Evolutionary conservation across 2,797 vertebrate genomes (phyloP).

Genomic region (Phataginus tricuspis): DNA sequence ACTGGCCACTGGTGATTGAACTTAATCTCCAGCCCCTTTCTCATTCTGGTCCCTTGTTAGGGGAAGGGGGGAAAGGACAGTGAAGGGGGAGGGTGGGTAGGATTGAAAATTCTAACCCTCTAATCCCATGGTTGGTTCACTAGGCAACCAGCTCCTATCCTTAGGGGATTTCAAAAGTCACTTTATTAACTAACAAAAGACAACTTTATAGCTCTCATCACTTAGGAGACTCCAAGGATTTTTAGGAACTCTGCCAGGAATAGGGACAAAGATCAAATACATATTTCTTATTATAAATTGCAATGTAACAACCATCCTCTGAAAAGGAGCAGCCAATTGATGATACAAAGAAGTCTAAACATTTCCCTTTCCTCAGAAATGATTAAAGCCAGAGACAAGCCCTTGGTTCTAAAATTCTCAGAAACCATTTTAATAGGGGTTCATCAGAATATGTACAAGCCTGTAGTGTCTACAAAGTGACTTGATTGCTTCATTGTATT

Average conservation of each 20-base stretch:
- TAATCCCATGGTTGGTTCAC: not conserved
- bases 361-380: not conserved
- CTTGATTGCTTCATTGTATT: not conserved
- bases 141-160: not conserved
- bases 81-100: not conserved
- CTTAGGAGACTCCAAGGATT: not conserved
- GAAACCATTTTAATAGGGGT: not conserved
- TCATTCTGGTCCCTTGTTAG: not conserved
- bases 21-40: not conserved
- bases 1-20: not conserved
- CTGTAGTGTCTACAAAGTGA: not conserved
- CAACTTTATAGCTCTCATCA: not conserved
- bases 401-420: not conserved
- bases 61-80: no score
- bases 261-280: not conserved
- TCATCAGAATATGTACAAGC: not conserved
- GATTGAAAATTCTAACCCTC: not conserved
- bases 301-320: not conserved
- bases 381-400: not conserved
- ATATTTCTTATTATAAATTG: not conserved
- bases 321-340: not conserved
- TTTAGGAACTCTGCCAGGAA: not conserved
- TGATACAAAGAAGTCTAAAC: not conserved
- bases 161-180: not conserved
- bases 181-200: not conserved